Percentiles rank a stretch among this genome's conserved stretches.
Evolutionary conservation across 2,797 vertebrate genomes (phyloP).

Genomic region (Sphenodon punctatus): DNA sequence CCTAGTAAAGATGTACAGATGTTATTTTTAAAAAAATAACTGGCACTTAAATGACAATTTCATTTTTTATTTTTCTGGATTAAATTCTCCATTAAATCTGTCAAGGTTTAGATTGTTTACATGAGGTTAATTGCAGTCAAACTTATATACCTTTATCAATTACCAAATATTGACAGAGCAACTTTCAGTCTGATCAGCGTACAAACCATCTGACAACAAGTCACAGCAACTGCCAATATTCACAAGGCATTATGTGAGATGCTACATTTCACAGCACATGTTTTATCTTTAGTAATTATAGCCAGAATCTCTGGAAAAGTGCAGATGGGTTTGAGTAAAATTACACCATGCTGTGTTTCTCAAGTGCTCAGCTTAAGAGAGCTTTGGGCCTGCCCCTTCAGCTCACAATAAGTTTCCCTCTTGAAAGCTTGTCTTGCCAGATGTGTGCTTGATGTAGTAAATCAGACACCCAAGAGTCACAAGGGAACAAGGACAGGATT

Average conservation of each 20-base stretch:
- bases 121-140: background rate
- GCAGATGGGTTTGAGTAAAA: background rate
- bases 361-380: background rate
- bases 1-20: background rate
- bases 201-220: background rate
- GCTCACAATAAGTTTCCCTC: background rate
- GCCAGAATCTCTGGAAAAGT: background rate
- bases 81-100: background rate
- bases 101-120: background rate
- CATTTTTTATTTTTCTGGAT: background rate
- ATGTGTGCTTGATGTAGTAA: background rate
- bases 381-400: constrained; percentile 4
- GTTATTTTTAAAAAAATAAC: background rate
- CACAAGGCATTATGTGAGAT: background rate
- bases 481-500: constrained; percentile 32
- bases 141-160: background rate
- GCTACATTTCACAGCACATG: background rate
- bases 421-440: constrained; percentile 5
- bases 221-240: background rate
- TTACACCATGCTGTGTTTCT: background rate
- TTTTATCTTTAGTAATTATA: background rate
- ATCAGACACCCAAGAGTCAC: constrained; percentile 12
- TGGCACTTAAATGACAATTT: background rate
- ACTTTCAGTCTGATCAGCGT: background rate
- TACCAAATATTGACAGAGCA: background rate